Evolutionary conservation across 2,888 invertebrate genomes (phyloP), one percentile per base, ranked within the genome.

Genomic region (Drosophila fungiperda): DNA sequence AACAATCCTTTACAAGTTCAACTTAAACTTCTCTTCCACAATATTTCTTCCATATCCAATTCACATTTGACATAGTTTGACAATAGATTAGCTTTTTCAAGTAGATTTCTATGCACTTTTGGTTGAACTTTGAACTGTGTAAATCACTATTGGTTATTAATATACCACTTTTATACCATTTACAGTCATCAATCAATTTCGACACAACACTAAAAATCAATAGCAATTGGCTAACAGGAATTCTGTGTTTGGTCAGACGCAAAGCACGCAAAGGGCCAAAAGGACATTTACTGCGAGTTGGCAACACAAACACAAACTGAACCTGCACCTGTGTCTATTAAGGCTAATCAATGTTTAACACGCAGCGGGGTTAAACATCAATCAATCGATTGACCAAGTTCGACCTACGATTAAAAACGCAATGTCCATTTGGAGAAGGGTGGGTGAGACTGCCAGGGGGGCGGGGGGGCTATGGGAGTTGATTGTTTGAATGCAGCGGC

Each of bases 341-440:
- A 48, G 83, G 82, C 72, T 73, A 85, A 85, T 85, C 87, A 83
- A 83, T 79, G 82, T 73, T 89, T 80, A 72, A 73, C 89, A 81
- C 70, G 66, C 59, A 50, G 38, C 23, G 75, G 58, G 74, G 72
- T 73, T 81, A 79, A 77, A 66, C 69, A 80, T 72, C 80, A 80
- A 78, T 78, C 78, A 78, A 78, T 72, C 80, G 76, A 80, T 80
- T 68, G 66, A 38, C 36, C 78, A 68, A 66, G 26, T 35, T 40
- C 48, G 49, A 38, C 40, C 61, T 12, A 29, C 36, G 69, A 59
- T 42, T 59, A 45, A 36, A 60, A 59, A 42, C 42, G 57, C 66
- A 59, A 58, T 74, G 64, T 64, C 61, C 67, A 23, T 3, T 23
- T 2, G 20, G 12, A 0, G 45, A 20, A 8, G 20, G 20, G 15